phyloP scores from a whole-genome alignment of 1,140 invertebrate genomes.

The Drosophila ohnishii region DNA sequence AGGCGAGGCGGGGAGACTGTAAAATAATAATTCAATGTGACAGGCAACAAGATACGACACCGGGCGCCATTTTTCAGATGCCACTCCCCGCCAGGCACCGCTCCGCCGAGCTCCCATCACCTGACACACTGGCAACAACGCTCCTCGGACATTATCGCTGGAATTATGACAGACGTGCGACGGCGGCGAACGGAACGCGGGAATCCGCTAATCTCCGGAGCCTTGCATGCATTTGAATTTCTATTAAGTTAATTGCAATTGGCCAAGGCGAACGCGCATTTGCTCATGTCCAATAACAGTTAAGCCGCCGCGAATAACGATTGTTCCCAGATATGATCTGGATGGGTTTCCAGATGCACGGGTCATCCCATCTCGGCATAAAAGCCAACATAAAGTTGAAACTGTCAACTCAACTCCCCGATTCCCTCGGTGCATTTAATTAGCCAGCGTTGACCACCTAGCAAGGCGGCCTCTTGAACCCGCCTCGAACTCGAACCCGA shows the following conservation, averaged over 20 bases:
- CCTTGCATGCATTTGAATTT: slow-evolving; percentile 72
- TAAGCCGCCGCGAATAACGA: slow-evolving; percentile 54
- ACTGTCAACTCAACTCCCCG: slow-evolving; percentile 52
- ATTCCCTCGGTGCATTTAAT: slow-evolving; percentile 59
- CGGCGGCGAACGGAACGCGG: slow-evolving; percentile 1
- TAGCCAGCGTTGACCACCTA: slow-evolving; percentile 71
- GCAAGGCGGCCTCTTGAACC: slow-evolving; percentile 72
- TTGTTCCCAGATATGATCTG: slow-evolving; percentile 59
- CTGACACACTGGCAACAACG: slow-evolving; percentile 12
- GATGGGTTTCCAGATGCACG: slow-evolving; percentile 8
- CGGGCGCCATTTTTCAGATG: slow-evolving; percentile 76
- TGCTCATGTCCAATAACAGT: slow-evolving; percentile 58
- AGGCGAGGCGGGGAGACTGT: slow-evolving; percentile 37
- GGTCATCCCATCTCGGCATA: slow-evolving; percentile 39
- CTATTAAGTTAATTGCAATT: slow-evolving; percentile 73
- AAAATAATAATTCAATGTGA: slow-evolving; percentile 82
- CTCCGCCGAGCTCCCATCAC: slow-evolving; percentile 48
- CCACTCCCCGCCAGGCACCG: slow-evolving; percentile 18
- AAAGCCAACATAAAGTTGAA: slow-evolving; percentile 76
- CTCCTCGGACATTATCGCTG: slow-evolving; percentile 61
- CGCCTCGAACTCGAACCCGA: slow-evolving; percentile 19
- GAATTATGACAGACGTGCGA: slow-evolving; percentile 74
- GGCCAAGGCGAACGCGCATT: slow-evolving; percentile 44
- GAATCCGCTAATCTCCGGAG: slow-evolving; percentile 56
- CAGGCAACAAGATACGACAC: slow-evolving; percentile 71